Evolutionary conservation across 1,140 invertebrate genomes (phyloP), one percentile per base, ranked within the genome.

Genomic region (Diachasmimorpha longicaudata): DNA sequence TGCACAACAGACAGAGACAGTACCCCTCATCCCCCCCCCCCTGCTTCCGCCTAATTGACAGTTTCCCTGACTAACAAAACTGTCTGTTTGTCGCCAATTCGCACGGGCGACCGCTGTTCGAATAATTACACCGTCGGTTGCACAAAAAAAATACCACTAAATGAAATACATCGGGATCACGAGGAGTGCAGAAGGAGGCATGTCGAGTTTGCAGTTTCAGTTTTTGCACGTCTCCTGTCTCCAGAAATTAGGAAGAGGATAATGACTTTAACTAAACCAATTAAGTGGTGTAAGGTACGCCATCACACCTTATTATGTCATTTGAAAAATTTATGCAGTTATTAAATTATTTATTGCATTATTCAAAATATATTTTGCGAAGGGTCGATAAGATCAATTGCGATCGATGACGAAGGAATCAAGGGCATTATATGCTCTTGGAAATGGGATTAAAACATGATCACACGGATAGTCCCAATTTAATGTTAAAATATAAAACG

Each of bases 101-200:
- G 63, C 74, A 75, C 74, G 74, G 46, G 44, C 48, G 70, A 63
- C 68, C 74, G 68, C 73, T 8, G 69, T 68, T 63, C 36, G 74
- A 42, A 75, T 70, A 75, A 75, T 75, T 75, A 75, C 74, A 75
- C 74, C 52, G 74, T 75, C 48, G 74, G 44, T 36, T 75, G 74
- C 67, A 63, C 74, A 75, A 70, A 75, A 75, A 75, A 75, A 75
- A 58, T 70, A 10, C 16, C 19, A 4, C 58, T 31, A 63, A 74
- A 74, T 75, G 74, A 75, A 75, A 75, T 70, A 75, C 68, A 48
- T 75, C 52, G 19, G 10, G 5, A 23, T 21, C 19, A 23, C 19
- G 19, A 63, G 58, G 23, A 63, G 10, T 3, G 52, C 3, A 10
- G 63, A 36, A 36, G 14, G 31, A 44, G 68, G 31, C 68, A 16